Conservation (phyloP, 2,113 vertebrate genomes). For the Ceuthmochares aereus region DNA sequence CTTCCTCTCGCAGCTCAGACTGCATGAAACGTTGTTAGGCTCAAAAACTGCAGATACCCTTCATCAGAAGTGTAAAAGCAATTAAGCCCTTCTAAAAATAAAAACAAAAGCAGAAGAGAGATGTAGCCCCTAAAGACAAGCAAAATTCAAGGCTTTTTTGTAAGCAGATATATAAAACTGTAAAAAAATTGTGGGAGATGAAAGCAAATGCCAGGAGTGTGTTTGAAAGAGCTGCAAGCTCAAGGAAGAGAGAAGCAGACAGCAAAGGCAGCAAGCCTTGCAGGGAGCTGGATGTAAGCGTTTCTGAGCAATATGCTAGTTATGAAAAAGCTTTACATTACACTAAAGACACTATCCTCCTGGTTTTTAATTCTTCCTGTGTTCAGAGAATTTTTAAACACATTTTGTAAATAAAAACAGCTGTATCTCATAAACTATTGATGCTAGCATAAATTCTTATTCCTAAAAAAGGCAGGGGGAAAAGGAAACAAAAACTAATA, state of each 20-base stretch:
- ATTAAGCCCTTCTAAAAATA: background rate
- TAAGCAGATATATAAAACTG: background rate
- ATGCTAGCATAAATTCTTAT: background rate
- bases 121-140: background rate
- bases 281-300: background rate
- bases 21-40: background rate
- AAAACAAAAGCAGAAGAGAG: background rate
- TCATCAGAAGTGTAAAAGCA: background rate
- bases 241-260: background rate
- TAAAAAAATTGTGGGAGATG: background rate
- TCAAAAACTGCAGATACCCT: background rate
- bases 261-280: background rate
- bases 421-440: background rate
- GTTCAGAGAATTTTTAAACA: background rate
- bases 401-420: background rate
- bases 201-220: background rate
- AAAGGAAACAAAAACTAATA: background rate
- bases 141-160: accelerated
- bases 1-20: background rate
- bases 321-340: background rate
- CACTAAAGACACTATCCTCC: background rate
- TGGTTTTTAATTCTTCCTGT: background rate
- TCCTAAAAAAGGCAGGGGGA: background rate
- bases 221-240: background rate
- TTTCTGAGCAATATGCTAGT: background rate